phyloP scores from a whole-genome alignment of 2,888 invertebrate species.

The Adelphocoris suturalis region DNA sequence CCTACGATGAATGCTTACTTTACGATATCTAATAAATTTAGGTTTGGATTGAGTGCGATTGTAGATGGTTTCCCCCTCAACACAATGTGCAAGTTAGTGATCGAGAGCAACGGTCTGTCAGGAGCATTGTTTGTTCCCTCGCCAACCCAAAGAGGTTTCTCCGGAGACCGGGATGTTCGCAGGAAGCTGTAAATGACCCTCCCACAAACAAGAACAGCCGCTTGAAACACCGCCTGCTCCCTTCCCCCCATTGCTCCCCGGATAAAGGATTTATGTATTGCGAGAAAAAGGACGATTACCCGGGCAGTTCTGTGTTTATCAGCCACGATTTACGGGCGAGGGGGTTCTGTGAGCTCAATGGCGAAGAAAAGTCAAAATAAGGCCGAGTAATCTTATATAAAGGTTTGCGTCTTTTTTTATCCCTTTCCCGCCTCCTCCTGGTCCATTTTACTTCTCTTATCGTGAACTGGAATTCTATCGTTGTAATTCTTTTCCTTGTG shows the following conservation, averaged over 20 bases:
- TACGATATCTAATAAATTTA: too few relatives aligned
- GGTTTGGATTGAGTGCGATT: too few relatives aligned
- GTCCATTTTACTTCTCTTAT: conserved; percentile 11
- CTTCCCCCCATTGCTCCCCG: background rate
- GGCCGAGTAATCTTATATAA: conserved; percentile 7
- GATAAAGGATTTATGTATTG: conserved; percentile 61
- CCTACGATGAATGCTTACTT: too few relatives aligned
- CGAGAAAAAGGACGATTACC: conserved; percentile 39
- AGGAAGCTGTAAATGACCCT: conserved; percentile 10
- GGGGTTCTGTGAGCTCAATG: conserved; percentile 21
- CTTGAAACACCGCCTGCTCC: conserved; percentile 21
- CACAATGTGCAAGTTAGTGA: too few relatives aligned
- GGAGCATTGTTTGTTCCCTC: background rate
- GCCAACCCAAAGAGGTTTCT: background rate
- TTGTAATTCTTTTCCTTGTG: background rate
- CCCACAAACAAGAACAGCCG: background rate
- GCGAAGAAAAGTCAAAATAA: conserved; percentile 36
- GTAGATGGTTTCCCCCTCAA: too few relatives aligned
- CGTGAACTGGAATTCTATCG: conserved; percentile 16
- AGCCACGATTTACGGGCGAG: conserved; percentile 49
- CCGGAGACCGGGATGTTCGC: conserved; percentile 17
- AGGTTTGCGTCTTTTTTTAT: conserved; percentile 15
- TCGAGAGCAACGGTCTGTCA: too few relatives aligned
- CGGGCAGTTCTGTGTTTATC: conserved; percentile 44
- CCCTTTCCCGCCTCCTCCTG: background rate